These are phyloP conservation scores for Chironomus riparius DNA, from an alignment of 2,888 invertebrate species.

Conservation along the genomic window DNA sequence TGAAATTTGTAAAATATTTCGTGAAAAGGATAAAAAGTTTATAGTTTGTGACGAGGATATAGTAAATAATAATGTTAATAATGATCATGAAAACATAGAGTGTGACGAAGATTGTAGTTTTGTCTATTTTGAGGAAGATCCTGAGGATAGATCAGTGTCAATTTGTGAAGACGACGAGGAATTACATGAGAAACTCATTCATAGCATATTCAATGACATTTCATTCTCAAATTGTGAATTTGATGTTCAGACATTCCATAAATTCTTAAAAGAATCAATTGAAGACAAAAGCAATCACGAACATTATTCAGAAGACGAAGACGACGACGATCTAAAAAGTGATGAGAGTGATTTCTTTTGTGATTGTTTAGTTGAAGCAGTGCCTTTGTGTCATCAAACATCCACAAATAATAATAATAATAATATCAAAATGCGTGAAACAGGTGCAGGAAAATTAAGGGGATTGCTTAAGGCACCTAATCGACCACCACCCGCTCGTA, in stretches of 20 bases:
- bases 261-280: conserved; percentile 19
- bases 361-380: conserved; percentile 28
- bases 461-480: conserved; percentile 64
- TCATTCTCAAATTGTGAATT: conserved; percentile 30
- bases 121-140: conserved; percentile 2
- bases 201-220: conserved; percentile 19
- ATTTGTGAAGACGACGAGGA: conserved; percentile 19
- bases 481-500: conserved; percentile 53
- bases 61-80: conserved; percentile 1
- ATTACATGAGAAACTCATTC: neutral
- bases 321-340: conserved; percentile 26
- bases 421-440: conserved; percentile 40
- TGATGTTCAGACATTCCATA: conserved; percentile 30
- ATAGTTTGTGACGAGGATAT: neutral
- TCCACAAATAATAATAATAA: neutral
- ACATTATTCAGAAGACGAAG: conserved; percentile 17
- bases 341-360: conserved; percentile 26
- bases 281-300: conserved; percentile 18
- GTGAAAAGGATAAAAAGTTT: conserved; percentile 21
- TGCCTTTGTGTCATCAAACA: conserved; percentile 28
- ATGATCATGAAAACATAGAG: conserved; percentile 12
- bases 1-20: conserved; percentile 29
- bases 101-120: conserved; percentile 11
- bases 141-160: conserved; percentile 10
- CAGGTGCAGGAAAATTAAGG: conserved; percentile 39